Conservation (phyloP, 2,797 vertebrate genomes). For the Chrysocyon brachyurus region DNA sequence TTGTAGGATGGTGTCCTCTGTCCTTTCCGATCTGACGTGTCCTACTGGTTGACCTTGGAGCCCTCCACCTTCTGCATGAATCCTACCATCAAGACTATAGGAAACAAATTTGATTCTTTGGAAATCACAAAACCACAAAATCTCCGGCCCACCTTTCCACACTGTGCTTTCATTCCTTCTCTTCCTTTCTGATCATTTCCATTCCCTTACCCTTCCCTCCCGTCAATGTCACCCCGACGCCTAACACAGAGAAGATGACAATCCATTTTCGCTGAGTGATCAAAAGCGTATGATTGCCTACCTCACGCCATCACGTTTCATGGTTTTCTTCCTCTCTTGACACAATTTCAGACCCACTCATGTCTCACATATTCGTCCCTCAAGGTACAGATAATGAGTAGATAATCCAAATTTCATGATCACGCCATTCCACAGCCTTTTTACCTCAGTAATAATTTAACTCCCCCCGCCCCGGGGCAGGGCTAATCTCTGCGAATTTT, state of each 20-base stretch:
- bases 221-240: not conserved
- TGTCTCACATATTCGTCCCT: not conserved
- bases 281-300: too few species aligned
- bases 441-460: too few species aligned
- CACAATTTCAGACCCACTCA: not conserved
- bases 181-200: not conserved
- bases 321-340: too few species aligned
- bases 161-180: fast-evolving
- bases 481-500: not conserved
- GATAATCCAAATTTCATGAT: not conserved
- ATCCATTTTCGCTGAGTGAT: not conserved
- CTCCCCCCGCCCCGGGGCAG: not conserved
- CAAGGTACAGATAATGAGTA: too few species aligned
- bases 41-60: not conserved
- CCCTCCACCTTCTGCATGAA: fast-evolving
- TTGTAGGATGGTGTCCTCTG: fast-evolving
- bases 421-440: not conserved
- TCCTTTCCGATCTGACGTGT: not conserved
- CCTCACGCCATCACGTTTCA: fast-evolving
- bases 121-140: too few species aligned
- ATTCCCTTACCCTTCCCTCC: not conserved
- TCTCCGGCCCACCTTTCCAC: not conserved
- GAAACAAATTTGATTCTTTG: fast-evolving
- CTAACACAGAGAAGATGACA: not conserved
- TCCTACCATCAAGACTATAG: not conserved